These are phyloP conservation scores for Desmodus rotundus DNA, from an alignment of 2,113 vertebrate species.

Conservation along the genomic window DNA sequence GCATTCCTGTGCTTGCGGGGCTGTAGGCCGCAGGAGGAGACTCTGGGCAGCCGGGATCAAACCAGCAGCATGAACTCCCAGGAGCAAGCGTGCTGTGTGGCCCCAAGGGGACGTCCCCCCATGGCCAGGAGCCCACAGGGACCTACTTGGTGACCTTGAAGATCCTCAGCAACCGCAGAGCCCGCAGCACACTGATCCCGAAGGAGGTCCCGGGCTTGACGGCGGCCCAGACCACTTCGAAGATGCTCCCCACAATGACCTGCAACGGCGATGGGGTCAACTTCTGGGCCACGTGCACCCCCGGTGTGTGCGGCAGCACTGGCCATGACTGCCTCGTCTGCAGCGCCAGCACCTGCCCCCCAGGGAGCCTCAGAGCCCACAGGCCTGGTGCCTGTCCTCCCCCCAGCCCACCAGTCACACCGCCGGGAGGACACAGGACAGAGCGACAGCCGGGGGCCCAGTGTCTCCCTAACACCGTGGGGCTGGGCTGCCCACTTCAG, in stretches of 20 bases:
- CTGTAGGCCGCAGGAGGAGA: not conserved
- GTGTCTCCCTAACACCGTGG: not conserved
- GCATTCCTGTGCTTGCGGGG: not conserved
- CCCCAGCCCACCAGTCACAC: not conserved
- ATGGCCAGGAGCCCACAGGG: rapidly evolving
- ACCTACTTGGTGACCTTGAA: slow-evolving; percentile 98
- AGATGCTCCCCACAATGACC: slow-evolving; percentile 98
- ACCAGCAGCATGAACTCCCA: rapidly evolving
- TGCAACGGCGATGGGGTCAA: slow-evolving; percentile 53
- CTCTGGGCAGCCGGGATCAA: rapidly evolving
- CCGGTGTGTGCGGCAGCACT: rapidly evolving
- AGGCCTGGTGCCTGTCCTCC: not conserved
- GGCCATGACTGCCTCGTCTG: not conserved
- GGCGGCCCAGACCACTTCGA: slow-evolving; percentile 96
- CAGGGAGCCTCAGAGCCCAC: not conserved
- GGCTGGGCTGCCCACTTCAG: not conserved
- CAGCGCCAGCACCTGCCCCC: not conserved
- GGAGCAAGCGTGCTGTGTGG: rapidly evolving
- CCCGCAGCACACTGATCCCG: slow-evolving; percentile 94
- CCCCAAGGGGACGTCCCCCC: too few relatives aligned
- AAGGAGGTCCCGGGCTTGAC: slow-evolving; percentile 95
- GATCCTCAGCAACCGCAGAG: slow-evolving; percentile 91
- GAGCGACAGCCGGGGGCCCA: not conserved
- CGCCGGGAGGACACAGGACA: not conserved
- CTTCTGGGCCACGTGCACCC: not conserved